Conservation (phyloP, 2,888 invertebrate genomes). For the Elegia similella region DNA sequence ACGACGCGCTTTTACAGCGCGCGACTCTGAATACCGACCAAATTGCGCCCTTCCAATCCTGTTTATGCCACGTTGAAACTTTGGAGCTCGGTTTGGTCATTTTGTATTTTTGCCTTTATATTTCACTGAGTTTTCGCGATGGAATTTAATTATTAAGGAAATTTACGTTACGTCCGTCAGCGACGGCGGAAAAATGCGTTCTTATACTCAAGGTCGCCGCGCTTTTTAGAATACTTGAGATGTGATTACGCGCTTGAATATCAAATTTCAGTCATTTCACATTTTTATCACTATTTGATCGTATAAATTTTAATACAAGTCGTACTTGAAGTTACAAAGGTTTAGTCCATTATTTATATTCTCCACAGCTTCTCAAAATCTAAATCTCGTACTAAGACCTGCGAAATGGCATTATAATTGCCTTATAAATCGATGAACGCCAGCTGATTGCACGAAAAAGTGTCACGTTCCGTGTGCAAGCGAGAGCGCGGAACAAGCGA, state of each 20-base stretch:
- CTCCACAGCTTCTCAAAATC: no score
- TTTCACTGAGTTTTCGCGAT: constrained; percentile 24
- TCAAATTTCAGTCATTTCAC: background rate
- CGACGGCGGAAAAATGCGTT: background rate
- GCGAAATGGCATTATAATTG: no score
- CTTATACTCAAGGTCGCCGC: constrained; percentile 3
- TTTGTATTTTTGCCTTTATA: constrained; percentile 38
- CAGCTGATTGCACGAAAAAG: no score
- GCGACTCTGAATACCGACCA: constrained; percentile 74
- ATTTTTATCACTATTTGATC: background rate
- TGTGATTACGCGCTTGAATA: background rate
- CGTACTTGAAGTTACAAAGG: no score
- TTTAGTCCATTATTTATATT: no score
- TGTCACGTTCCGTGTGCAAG: no score
- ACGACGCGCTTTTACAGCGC: constrained; percentile 78
- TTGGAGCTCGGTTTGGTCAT: constrained; percentile 54
- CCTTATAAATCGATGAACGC: no score
- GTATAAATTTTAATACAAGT: background rate
- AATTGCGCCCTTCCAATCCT: constrained; percentile 78
- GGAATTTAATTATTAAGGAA: constrained; percentile 23
- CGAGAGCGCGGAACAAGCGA: no score
- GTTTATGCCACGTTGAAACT: constrained; percentile 66
- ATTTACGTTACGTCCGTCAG: constrained; percentile 2
- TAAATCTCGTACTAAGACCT: no score
- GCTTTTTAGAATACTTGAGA: background rate